These are phyloP conservation scores for Hemibagrus guttatus DNA, from an alignment of 2,797 vertebrate genomes.

Conservation along the genomic window DNA sequence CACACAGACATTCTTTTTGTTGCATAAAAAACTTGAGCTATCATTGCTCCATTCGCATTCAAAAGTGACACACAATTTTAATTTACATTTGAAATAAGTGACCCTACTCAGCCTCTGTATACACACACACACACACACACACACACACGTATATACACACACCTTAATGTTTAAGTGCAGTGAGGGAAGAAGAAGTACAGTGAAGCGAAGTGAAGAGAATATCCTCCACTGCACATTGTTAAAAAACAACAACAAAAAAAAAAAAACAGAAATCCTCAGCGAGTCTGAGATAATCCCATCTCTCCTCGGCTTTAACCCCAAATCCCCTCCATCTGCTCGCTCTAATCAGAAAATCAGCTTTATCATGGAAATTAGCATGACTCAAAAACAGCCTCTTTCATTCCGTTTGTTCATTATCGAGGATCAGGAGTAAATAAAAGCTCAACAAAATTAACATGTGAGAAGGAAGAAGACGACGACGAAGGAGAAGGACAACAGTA, in stretches of 20 bases:
- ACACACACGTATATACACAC: constrained; percentile 31
- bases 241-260: constrained; percentile 2
- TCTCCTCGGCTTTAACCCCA: constrained; percentile 69
- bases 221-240: constrained; percentile 20
- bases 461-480: neutral
- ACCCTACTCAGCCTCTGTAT: neutral
- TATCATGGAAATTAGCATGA: constrained; percentile 67
- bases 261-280: constrained; percentile 64
- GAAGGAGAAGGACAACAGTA: neutral
- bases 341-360: constrained; percentile 44
- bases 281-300: constrained; percentile 77
- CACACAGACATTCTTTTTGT: neutral
- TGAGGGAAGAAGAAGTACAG: neutral
- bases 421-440: constrained; percentile 19
- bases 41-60: constrained; percentile 70
- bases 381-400: constrained; percentile 62
- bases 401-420: neutral
- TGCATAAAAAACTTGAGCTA: neutral
- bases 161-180: neutral
- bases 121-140: constrained; percentile 21
- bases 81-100: constrained; percentile 57
- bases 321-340: constrained; percentile 73
- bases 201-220: neutral
- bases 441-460: neutral
- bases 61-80: constrained; percentile 69